Base-by-base conservation (phyloP, 2,113 vertebrate species). In the Microtus oregoni region DNA sequence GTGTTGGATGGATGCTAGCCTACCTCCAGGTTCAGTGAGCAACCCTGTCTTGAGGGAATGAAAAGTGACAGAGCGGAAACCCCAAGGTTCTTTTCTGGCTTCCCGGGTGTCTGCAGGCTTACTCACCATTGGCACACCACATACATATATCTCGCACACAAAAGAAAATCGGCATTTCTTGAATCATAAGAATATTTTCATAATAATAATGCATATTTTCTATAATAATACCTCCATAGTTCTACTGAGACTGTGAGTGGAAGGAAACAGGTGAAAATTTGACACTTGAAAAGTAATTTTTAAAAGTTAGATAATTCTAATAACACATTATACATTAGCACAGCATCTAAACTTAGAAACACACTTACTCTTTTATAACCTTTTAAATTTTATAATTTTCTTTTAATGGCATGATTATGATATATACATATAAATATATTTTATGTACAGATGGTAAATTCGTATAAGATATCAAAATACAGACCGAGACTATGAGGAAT, bases 341-440 rank as follows among this genome's bases (percentile, higher is more conserved):
- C 1, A 79, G 72, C 58, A 90, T 67, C n/a, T 73, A 61, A 90
- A 77, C 75, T 94, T 90, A 95, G 61, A 96, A 95, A 86, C 44
- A 44, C 28, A 83, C 22, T 76, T 79, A 65, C 17, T 14, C 8
- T 96, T 78, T 58, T 32, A 41, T 82, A 5, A 86, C 94, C 77
- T 52, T 55, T 52, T 52, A 79, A 52, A 35, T 95, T 86, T 68
- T 26, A 41, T 68, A 12, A 78, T 61, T 95, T 91, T 58, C 77
- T 98, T 76, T 95, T 77, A 94, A 90, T 96, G 11, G 41, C 30
- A 63, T 79, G 92, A 65, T 77, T 22, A 61, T 81, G 1, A 38
- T 41, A 65, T 28, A 58, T 8, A 50, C 7, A 90, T 70, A 28
- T 14, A 91, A 6, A 26, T 63, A 19, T 17, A 44, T 17, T 58